Evolutionary conservation across 1,140 invertebrate genomes (phyloP), one percentile per base, ranked within the genome.

Genomic region (Glomeris maerens): DNA sequence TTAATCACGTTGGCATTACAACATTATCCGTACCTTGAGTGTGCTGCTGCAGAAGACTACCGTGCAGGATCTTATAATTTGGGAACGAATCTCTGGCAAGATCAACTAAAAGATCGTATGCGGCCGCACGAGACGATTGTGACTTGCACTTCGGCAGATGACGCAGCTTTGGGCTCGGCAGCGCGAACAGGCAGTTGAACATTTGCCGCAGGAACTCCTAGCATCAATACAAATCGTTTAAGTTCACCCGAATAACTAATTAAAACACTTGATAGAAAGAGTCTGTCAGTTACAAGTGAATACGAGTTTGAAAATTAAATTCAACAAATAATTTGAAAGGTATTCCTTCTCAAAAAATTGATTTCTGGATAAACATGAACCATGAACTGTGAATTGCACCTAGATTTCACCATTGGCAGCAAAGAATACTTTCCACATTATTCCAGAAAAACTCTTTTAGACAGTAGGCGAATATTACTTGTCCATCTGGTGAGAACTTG

Each of bases 101-200:
- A 63, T 94, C 91, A 13, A 92, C 81, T 0, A 95, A 64, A 1
- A 94, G 66, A 69, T 94, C 90, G 61, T 89, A 95, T 0, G 87
- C 85, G 1, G 87, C 83, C 0, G 86, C 84, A 26, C 91, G 73
- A 0, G 88, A 84, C 22, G 83, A 76, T 50, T 83, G 80, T 40
- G 86, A 90, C 67, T 95, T 94, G 66, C 89, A 94, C 63, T 92
- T 92, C 0, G 91, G 90, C 3, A 92, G 76, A 58, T 89, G 79
- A 14, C 89, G 75, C 45, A 84, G 77, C 47, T 77, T 74, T 0
- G 88, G 84, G 60, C 80, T 88, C 0, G 90, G 87, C 40, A 93
- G 73, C 26, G 87, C 85, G 65, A 95, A 95, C 3, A 95, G 68
- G 64, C 84, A 88, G 26, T 84, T 79, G 62, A 92, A 93, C 0